Evolutionary conservation across 2,888 invertebrate genomes (phyloP).

Genomic region (Pseudolycoriella hygida): DNA sequence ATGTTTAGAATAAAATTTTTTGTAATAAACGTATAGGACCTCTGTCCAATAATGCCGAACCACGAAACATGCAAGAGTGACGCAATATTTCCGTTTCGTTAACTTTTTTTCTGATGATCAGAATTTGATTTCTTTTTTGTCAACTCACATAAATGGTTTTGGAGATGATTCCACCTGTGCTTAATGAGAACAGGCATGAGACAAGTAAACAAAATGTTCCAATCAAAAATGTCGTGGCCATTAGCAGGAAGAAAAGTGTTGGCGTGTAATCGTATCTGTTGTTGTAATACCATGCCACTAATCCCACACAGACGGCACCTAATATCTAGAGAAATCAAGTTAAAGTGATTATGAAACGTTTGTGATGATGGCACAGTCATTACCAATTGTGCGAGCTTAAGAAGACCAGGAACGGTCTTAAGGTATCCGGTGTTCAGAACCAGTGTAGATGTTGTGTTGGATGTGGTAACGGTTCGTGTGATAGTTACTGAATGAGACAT

Average conservation of each 20-base stretch:
- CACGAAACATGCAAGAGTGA: no score
- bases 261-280: constrained; percentile 20
- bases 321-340: constrained; percentile 57
- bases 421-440: constrained; percentile 68
- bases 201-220: constrained; percentile 58
- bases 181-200: constrained; percentile 58
- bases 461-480: constrained; percentile 69
- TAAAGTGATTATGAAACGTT: no score
- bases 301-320: constrained; percentile 55
- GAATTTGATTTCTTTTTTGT: no score
- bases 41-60: no score
- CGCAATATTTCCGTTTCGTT: no score
- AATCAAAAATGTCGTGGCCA: constrained; percentile 59
- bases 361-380: no score
- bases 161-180: constrained; percentile 66
- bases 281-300: constrained; percentile 42
- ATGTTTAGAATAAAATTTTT: no score
- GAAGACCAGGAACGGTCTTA: constrained; percentile 56
- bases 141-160: constrained; percentile 51
- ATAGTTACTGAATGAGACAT: constrained; percentile 85
- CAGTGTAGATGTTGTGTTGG: constrained; percentile 54
- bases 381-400: constrained; percentile 71
- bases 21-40: no score
- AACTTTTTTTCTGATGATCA: no score
- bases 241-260: constrained; percentile 50